Evolutionary conservation across 2,797 vertebrate species (phyloP), one percentile per base, ranked within the genome.

Genomic region (Etheostoma perlongum): DNA sequence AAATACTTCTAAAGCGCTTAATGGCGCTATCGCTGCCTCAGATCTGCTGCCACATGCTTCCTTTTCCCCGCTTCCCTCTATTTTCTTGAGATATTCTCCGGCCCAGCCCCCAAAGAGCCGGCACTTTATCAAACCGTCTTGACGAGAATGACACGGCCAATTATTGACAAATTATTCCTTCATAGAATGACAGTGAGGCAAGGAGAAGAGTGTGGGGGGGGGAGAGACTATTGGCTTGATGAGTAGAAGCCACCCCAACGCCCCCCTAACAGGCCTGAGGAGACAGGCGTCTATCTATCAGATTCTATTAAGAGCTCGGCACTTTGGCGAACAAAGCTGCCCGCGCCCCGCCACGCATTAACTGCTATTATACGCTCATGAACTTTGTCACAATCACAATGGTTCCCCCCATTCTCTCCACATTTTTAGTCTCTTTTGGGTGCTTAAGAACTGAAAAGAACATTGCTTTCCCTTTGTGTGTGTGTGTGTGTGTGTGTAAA

Each of bases 101-200:
- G 86, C 88, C 88, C 67, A 21, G 88, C 88, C 89, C 88, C 90
- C 82, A 72, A 88, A 91, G 89, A 92, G 88, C 85, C 40, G 63
- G 60, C 49, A 72, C 75, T 84, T 94, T 95, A 95, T 95, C 95
- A 94, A 80, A 89, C 84, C 64, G 89, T 91, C 92, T 88, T 93
- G 93, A 94, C 91, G 74, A 93, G 88, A 93, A 91, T 79, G 94
- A 95, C 95, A 95, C 94, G 95, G 93, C 90, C 92, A 92, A 95
- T 96, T 95, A 95, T 95, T 95, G 95, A 95, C 94, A 95, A 95
- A 95, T 95, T 90, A 94, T 94, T 94, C 93, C 93, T 93, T 94
- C 90, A 90, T 87, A 87, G 90, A 92, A 86, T 78, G 87, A 88
- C 89, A 90, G 88, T 86, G 89, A 91, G 89, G 91, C 81, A 87